phyloP scores from a whole-genome alignment of 2,797 vertebrate genomes.

The Chelonia mydas region DNA sequence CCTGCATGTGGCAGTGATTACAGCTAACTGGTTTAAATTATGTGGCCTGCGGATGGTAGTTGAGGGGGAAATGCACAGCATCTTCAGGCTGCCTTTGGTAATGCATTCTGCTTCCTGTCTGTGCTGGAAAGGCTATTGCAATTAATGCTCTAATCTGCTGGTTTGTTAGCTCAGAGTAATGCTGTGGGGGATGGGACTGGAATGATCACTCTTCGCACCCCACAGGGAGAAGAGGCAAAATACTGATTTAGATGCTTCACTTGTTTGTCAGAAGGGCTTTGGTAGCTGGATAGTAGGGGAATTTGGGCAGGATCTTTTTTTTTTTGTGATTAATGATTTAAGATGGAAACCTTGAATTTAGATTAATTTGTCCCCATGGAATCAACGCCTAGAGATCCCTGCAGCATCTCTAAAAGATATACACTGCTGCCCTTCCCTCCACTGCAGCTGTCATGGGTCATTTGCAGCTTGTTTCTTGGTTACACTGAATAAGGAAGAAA shows the following conservation, averaged over 20 bases:
- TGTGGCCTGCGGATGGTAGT: neutral
- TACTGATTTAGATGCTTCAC: neutral
- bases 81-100: neutral
- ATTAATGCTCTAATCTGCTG: neutral
- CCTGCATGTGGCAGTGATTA: neutral
- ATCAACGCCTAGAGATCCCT: neutral
- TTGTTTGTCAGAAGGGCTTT: neutral
- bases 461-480: neutral
- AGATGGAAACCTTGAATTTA: neutral
- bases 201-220: neutral
- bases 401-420: neutral
- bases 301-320: neutral
- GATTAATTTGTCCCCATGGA: neutral
- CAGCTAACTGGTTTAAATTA: neutral
- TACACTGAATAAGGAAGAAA: neutral
- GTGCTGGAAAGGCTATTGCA: neutral
- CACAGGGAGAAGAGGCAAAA: neutral
- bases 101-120: neutral
- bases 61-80: neutral
- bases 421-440: neutral
- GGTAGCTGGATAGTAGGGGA: neutral
- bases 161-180: neutral
- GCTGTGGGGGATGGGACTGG: neutral
- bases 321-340: neutral
- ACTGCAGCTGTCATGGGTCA: neutral